phyloP scores from a whole-genome alignment of 2,113 vertebrate genomes.

The Lepus timidus region DNA sequence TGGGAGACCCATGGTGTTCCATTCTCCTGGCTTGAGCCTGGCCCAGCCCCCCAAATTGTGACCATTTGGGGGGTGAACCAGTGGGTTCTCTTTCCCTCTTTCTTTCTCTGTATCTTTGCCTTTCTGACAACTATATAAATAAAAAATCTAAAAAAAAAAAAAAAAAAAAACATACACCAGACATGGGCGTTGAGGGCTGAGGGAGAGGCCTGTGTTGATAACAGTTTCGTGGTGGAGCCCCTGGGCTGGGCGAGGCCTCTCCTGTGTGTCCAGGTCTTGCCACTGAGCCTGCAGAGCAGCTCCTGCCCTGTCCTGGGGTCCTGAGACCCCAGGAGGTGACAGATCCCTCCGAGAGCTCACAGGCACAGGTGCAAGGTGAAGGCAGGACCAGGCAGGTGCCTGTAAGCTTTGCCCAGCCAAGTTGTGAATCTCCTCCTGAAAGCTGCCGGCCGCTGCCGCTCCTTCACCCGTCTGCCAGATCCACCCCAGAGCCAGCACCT shows the following conservation, averaged over 20 bases:
- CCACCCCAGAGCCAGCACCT: not conserved
- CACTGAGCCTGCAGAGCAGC: conserved; percentile 70
- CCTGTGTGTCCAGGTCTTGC: conserved; percentile 70
- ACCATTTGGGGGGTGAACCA: too few species aligned
- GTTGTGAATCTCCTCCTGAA: conserved; percentile 14
- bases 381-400: conserved; percentile 54
- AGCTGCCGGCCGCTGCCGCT: not conserved
- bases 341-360: conserved; percentile 40
- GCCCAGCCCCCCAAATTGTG: too few species aligned
- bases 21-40: too few species aligned
- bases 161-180: not conserved
- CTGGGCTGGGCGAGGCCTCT: not conserved
- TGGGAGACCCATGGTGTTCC: too few species aligned
- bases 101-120: too few species aligned
- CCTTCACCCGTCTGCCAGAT: not conserved
- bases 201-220: not conserved
- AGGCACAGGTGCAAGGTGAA: conserved; percentile 54
- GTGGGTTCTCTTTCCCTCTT: too few species aligned
- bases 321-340: conserved; percentile 55
- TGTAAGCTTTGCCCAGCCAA: conserved; percentile 47
- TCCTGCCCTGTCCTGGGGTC: conserved; percentile 64
- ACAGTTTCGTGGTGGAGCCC: not conserved
- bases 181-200: not conserved
- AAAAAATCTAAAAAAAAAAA: too few species aligned
- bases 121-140: too few species aligned